Base-by-base conservation (phyloP, 2,888 invertebrate species). In the Ramazzottius varieornatus region DNA sequence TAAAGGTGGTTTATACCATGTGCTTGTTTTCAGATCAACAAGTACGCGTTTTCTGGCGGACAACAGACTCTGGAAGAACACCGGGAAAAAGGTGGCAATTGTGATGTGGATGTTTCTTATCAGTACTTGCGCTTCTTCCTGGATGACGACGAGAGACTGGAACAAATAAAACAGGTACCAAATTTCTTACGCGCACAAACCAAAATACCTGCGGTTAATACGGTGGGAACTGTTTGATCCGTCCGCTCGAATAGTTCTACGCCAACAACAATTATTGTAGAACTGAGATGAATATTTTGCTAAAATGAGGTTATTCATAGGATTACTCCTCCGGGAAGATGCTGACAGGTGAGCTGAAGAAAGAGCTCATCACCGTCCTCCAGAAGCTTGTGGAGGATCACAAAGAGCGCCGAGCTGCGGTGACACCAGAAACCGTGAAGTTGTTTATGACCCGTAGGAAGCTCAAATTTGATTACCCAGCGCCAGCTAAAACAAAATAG, bases 31-130 rank as follows among this genome's bases (percentile, higher is more conserved):
- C 74, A 86, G 85, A 84, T 90, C 66, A 83, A 82, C 73, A 94
- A 92, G 78, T 89, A 94, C 76, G 98, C 98, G 2, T 99, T 94
- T 78, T 94, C 94, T 46, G 98, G 98, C 1, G 98, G 98, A 1
- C 86, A 85, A 71, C 81, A 85, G 2, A 92, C 93, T 0, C 80
- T 92, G 0, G 96, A 98, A 73, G 93, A 96, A 73, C 98, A 98
- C 74, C 79, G 86, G 67, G 74, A 73, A 66, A 76, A 76, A 68
- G 96, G 98, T 32, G 98, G 98, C n/a, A 85, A 96, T 78, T 90
- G 94, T 70, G 86, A 88, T 66, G 83, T 98, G 4, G 98, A 99
- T 78, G 90, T 92, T 66, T 84, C 94, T 0, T 98, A 82, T 79
- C 92, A 96, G 75, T 90, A 96, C 78, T 80, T 98, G 33, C 83